These are phyloP conservation scores for Patella pellucida DNA, from an alignment of 2,888 invertebrate genomes.

Conservation along the genomic window DNA sequence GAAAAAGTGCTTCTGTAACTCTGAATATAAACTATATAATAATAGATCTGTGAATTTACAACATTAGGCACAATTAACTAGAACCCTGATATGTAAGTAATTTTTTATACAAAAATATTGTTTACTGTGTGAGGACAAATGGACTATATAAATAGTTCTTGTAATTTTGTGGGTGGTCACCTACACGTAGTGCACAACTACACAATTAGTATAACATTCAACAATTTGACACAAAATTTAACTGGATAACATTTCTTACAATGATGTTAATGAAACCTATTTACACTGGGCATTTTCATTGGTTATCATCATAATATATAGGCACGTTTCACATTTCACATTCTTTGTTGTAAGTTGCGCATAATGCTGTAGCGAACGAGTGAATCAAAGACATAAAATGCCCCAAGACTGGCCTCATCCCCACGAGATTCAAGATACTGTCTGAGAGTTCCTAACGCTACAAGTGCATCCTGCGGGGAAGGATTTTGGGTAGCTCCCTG, in stretches of 20 bases:
- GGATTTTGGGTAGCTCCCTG: conserved; percentile 10
- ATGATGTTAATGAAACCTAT: too few relatives aligned
- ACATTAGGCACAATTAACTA: conserved; percentile 9
- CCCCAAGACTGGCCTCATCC: background rate
- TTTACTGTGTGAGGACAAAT: background rate
- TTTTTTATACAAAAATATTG: conserved; percentile 2
- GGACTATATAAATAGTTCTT: too few relatives aligned
- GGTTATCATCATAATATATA: background rate
- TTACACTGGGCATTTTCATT: too few relatives aligned
- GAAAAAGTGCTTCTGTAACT: too few relatives aligned
- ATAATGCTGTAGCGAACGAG: conserved; percentile 1
- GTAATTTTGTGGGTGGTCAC: too few relatives aligned
- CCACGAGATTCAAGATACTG: background rate
- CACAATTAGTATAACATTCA: too few relatives aligned
- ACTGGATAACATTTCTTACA: too few relatives aligned
- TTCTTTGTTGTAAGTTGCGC: conserved; percentile 7
- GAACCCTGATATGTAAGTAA: conserved; percentile 7
- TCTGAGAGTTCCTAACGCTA: background rate
- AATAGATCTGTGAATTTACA: background rate
- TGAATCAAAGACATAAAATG: background rate
- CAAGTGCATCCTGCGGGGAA: background rate
- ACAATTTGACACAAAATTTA: too few relatives aligned
- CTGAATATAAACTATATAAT: too few relatives aligned
- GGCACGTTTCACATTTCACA: conserved; percentile 7
- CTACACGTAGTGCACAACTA: too few relatives aligned